Base-by-base conservation (phyloP, 2,888 invertebrate genomes). In the Teleiodes luculella region DNA sequence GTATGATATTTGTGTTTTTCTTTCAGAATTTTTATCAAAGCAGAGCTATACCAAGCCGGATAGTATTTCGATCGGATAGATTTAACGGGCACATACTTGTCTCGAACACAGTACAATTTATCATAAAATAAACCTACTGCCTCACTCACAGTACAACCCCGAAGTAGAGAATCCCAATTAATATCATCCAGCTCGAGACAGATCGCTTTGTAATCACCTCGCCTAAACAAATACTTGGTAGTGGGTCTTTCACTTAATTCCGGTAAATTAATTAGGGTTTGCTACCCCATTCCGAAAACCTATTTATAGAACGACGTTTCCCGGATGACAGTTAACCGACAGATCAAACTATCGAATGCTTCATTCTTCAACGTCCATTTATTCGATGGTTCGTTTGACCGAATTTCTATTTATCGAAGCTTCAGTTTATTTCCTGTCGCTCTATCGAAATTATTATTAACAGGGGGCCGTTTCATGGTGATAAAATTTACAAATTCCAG, bases 41-140 rank as follows among this genome's bases (percentile, higher is more conserved):
- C 49, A 2, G 56, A 30, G n/a, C 37, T 62, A 24, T 59, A 62
- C 64, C 64, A 65, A 3, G 53, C 52, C 1, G 62, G 60, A 31
- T 56, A 50, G 7, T 18, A 30, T 16, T 13, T 49, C 4, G 37
- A 14, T 6, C 1, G 11, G 2, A 53, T 33, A 3, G 47, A 1
- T 59, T 56, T 61, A 1, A 30, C 5, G 4, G 56, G 56, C 14
- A 56, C 52, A 39, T 51, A 39, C 13, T 41, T 46, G 37, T 55
- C 46, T 20, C 57, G 3, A 2, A 39, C 37, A 11, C n/a, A n/a
- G n/a, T 55, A 49, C 6, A 58, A 16, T 7, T 16, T 54, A 6
- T 33, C 30, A 48, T 60, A 60, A n/a, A 60, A 56, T 2, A 16
- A 33, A 10, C 13, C 8, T 0, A 54, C 28, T 2, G 56, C 36